Conservation (phyloP, 1,140 invertebrate species). For the Lepidurus couesii region DNA sequence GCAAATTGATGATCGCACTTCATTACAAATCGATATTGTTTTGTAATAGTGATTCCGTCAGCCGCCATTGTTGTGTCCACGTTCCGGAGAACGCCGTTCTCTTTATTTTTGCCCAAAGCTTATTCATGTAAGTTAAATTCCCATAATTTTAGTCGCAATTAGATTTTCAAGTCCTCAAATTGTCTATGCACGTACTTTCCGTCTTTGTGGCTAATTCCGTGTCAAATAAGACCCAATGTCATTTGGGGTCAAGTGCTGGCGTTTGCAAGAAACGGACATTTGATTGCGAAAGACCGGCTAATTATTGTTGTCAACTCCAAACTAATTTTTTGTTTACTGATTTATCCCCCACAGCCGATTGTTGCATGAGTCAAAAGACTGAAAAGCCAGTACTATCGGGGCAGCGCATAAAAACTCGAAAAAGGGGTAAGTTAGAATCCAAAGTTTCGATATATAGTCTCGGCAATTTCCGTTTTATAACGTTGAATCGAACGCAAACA, state of each 20-base stretch:
- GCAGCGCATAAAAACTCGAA: conserved; percentile 99
- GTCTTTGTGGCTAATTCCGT: neutral
- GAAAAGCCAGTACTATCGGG: conserved; percentile 99
- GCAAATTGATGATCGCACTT: neutral
- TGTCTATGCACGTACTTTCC: neutral
- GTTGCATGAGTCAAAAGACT: conserved; percentile 99
- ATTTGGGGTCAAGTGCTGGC: neutral
- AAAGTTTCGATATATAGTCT: neutral
- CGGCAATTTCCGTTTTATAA: neutral
- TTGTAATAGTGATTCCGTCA: neutral
- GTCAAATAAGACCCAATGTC: neutral
- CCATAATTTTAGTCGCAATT: neutral
- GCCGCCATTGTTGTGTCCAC: conserved; percentile 17
- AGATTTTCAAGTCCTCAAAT: neutral
- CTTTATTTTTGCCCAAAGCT: conserved; percentile 6
- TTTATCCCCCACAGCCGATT: conserved; percentile 68
- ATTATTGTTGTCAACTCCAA: conserved; percentile 7
- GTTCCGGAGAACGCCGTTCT: conserved; percentile 18
- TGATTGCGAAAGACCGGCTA: neutral
- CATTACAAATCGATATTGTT: neutral
- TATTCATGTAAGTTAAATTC: neutral
- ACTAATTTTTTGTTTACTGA: neutral
- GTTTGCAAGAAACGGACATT: neutral
- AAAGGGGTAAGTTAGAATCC: conserved; percentile 73
- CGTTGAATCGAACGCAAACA: neutral